phyloP scores from a whole-genome alignment of 2,888 invertebrate species.

The Synergus itoensis region DNA sequence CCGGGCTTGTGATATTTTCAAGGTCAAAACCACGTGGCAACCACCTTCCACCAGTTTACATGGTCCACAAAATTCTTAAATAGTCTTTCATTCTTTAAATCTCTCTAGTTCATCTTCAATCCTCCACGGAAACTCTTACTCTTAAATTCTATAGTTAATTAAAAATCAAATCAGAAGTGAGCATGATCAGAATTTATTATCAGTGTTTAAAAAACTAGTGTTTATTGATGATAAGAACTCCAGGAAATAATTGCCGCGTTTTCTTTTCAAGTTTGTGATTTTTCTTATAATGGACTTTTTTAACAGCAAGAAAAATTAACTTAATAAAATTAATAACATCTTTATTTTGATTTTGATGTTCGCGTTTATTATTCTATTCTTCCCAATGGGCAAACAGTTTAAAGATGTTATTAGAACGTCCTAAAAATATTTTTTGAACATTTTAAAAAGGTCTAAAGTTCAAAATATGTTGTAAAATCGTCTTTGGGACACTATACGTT shows the following conservation, averaged over 20 bases:
- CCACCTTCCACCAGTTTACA: neutral
- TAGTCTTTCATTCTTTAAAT: neutral
- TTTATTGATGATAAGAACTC: conserved; percentile 30
- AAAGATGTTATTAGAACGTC: no score
- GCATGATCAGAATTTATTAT: neutral
- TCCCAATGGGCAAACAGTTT: no score
- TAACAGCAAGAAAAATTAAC: no score
- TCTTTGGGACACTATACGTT: no score
- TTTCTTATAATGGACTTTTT: neutral
- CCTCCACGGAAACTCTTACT: neutral
- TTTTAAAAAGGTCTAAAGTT: no score
- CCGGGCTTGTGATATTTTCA: conserved; percentile 15
- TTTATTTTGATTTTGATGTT: no score
- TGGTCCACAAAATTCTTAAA: neutral
- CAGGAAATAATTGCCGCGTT: conserved; percentile 5
- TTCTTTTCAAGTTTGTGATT: neutral
- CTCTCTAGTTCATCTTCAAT: neutral
- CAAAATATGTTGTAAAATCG: no score
- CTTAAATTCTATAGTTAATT: neutral
- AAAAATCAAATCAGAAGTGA: conserved; percentile 7
- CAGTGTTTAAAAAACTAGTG: conserved; percentile 20
- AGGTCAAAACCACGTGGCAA: neutral
- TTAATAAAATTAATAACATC: no score
- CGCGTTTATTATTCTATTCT: no score
- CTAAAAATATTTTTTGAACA: no score